Evolutionary conservation across 2,888 invertebrate species (phyloP).

Genomic region (Drosophila flavopinicola): DNA sequence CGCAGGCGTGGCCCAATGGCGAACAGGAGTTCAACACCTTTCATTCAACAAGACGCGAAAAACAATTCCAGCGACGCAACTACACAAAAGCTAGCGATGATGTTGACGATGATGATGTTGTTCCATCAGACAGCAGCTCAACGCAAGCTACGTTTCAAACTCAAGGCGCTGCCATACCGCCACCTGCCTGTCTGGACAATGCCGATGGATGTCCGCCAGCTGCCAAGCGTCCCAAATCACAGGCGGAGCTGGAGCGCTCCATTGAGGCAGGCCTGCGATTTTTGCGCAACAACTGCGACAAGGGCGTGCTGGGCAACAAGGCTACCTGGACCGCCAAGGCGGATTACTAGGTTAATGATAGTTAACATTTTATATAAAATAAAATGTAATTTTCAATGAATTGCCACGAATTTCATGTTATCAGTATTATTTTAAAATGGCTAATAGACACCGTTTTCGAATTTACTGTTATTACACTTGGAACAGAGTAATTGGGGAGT

Average conservation of each 20-base stretch:
- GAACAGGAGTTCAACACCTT: conserved; percentile 58
- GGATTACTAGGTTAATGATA: conserved; percentile 73
- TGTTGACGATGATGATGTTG: conserved; percentile 3
- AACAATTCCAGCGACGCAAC: conserved; percentile 75
- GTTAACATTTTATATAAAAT: background rate
- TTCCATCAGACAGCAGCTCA: conserved; percentile 13
- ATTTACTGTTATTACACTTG: too few species aligned
- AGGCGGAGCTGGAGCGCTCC: conserved; percentile 84
- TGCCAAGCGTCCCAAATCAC: conserved; percentile 63
- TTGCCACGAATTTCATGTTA: too few species aligned
- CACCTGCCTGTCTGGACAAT: conserved; percentile 88
- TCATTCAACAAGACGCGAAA: conserved; percentile 67
- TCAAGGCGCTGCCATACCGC: conserved; percentile 87
- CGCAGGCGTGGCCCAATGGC: conserved; percentile 22
- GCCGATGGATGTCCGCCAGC: conserved; percentile 77
- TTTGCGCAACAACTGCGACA: conserved; percentile 86
- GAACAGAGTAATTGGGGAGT: too few species aligned
- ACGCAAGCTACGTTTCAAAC: conserved; percentile 7
- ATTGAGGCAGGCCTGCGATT: conserved; percentile 86
- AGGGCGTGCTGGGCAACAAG: conserved; percentile 80
- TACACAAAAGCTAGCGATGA: conserved; percentile 38
- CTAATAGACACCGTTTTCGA: too few species aligned
- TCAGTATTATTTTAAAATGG: too few species aligned
- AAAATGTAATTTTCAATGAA: too few species aligned
- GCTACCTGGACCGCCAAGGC: conserved; percentile 83